Evolutionary conservation across 2,888 invertebrate species (phyloP).

Genomic region (Tipula confusa): DNA sequence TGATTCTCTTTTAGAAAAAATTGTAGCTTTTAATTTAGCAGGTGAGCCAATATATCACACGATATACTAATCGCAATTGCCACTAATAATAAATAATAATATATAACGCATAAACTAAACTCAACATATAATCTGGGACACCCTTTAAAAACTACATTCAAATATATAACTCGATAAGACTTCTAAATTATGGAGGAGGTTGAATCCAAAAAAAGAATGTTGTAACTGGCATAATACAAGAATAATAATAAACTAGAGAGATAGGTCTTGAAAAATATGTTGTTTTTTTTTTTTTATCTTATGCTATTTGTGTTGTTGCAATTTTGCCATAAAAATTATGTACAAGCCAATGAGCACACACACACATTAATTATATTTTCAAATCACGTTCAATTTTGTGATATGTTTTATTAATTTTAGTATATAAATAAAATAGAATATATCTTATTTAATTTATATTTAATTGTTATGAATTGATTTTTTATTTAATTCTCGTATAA

Average conservation of each 20-base stretch:
- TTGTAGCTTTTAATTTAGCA: no score
- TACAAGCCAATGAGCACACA: background rate
- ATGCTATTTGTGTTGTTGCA: background rate
- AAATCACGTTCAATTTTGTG: slow-evolving; percentile 12
- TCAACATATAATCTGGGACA: no score
- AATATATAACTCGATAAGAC: background rate
- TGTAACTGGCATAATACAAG: slow-evolving; percentile 20
- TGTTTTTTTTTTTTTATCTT: background rate
- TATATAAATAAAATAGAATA: background rate
- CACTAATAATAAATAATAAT: no score
- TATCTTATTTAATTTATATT: slow-evolving; percentile 12
- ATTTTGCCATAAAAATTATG: background rate
- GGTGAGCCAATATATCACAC: no score
- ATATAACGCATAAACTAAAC: no score
- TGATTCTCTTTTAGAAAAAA: no score
- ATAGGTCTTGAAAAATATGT: background rate
- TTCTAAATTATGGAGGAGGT: slow-evolving; percentile 25
- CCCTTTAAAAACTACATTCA: background rate
- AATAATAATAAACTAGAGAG: slow-evolving; percentile 12
- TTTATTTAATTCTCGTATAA: background rate
- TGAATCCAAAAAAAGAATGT: slow-evolving; percentile 16
- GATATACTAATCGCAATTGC: no score
- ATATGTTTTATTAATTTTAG: slow-evolving; percentile 25
- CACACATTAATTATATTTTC: slow-evolving; percentile 20
- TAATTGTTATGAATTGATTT: slow-evolving; percentile 25